Evolutionary conservation across 2,113 vertebrate species (phyloP), one percentile per base, ranked within the genome.

Genomic region (Chinchilla lanigera): DNA sequence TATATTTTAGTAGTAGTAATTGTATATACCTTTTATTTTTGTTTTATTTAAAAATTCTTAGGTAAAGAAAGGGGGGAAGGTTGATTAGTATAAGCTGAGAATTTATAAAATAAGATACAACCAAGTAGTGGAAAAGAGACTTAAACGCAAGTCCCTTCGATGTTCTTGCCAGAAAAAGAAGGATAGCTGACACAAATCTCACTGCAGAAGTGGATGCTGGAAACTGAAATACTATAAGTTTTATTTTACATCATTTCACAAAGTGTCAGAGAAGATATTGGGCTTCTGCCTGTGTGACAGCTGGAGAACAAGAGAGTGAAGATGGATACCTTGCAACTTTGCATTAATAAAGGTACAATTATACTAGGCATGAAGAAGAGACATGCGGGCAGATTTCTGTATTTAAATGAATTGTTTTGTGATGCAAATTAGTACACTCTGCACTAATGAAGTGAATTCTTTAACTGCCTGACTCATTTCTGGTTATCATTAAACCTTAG

Each of bases 341-440:
- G 94, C 94, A 97, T 98, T 98, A 97, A 97, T 96, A 97, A 97
- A 90, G 73, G 93, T 94, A 89, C 90, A 96, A 97, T 98, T 97
- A 96, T 94, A 88, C 38, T 58, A 97, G 81, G 50, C 88, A 94
- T 80, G 96, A 97, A 96, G 86, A 97, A 88, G 56, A 97, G 90
- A 96, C 78, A 81, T 71, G 65, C 90, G 96, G 96, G 80, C 78
- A 96, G 96, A 82, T 97, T 97, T 97, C 97, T 97, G 88, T 98
- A 97, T 98, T 97, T 95, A 97, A 98, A 98, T 97, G 96, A 97
- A 97, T 98, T 96, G 95, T 97, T 98, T 98, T 97, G 96, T 98
- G 90, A 98, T 98, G 96, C 96, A 97, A 97, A 98, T 98, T 71
- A 97, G 96, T 20, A 89, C n/a, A 91, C 60, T 95, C 87, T 84